Percentiles rank a stretch among this genome's conserved stretches.
Conservation (phyloP, 2,888 invertebrate species). For the Lochmaea capreae region DNA sequence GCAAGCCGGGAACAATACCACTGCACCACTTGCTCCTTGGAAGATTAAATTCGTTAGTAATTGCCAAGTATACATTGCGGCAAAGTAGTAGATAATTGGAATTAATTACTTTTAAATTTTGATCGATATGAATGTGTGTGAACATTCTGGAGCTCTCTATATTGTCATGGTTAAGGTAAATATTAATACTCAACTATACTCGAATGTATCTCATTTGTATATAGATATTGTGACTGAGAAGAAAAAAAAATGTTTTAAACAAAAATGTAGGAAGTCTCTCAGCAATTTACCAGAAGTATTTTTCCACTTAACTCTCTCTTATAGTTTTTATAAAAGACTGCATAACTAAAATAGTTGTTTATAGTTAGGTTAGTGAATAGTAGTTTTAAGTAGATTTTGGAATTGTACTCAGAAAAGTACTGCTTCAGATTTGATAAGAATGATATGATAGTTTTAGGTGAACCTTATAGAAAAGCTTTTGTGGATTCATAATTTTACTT, state of each 20-base stretch:
- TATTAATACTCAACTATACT: slow-evolving; percentile 13
- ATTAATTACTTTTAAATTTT: not conserved
- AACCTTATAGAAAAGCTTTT: too few relatives aligned
- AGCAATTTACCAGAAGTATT: slow-evolving; percentile 29
- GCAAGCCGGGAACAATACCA: too few relatives aligned
- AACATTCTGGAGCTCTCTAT: not conserved
- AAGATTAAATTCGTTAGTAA: too few relatives aligned
- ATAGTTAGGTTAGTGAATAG: slow-evolving; percentile 22
- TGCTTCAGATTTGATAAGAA: too few relatives aligned
- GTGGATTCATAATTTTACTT: not conserved
- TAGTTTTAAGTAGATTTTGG: slow-evolving; percentile 18
- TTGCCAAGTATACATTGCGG: too few relatives aligned
- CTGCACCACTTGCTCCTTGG: too few relatives aligned
- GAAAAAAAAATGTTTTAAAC: slow-evolving; percentile 19
- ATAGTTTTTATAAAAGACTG: slow-evolving; percentile 22
- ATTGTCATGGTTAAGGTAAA: not conserved
- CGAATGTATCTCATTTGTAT: slow-evolving; percentile 28
- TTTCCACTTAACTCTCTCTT: slow-evolving; percentile 6
- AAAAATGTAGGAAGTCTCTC: slow-evolving; percentile 10
- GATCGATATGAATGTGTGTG: too few relatives aligned
- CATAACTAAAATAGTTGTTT: slow-evolving; percentile 23
- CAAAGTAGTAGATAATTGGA: not conserved
- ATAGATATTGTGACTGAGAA: slow-evolving; percentile 40
- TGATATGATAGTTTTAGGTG: too few relatives aligned
- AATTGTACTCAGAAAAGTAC: not conserved